Base-by-base conservation (phyloP, 2,113 vertebrate species). In the Proteles cristata region DNA sequence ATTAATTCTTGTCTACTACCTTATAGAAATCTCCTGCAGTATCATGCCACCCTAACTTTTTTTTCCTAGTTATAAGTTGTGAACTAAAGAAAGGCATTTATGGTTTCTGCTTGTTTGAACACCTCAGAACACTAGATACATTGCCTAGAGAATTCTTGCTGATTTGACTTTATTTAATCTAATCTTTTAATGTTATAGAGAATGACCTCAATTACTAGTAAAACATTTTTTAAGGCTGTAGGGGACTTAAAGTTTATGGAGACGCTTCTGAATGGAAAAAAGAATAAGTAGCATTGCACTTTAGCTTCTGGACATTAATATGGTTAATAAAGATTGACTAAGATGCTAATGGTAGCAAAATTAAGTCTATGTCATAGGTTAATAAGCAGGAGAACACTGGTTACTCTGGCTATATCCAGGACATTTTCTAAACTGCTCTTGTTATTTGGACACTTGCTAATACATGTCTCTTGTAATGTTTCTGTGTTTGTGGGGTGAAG, bases 191-290 rank as follows among this genome's bases (percentile, higher is more conserved):
- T 96, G 58, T 28, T 58, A 74, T 65, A 76, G n/a, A 84, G 7
- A 90, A 2, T 96, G 35, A 84, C 19, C 16, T 96, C 63, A 88
- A 65, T 92, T 92, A 81, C 39, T 43, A 85, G 48, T 88, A 89
- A 95, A 95, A 87, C 14, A 96, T 16, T 74, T 74, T 80, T 96
- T 96, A 90, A 65, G 21, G 31, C 71, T 55, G 2, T 61, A 71
- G 12, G 15, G 85, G 48, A 48, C 69, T 83, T 82, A 88, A n/a
- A 66, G 77, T 80, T 96, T 94, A 80, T 85, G 15, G 43, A 94
- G 31, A n/a, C 76, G 11, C 4, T 33, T 66, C 28, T 63, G 65
- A n/a, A 82, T 7, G 43, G 39, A 43, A 95, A 95, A 93, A 86
- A 43, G 19, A 43, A 69, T 83, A 93, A 53, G 33, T 25, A 61